These are phyloP conservation scores for Xiphias gladius DNA, from an alignment of 2,113 vertebrate genomes.

Conservation along the genomic window DNA sequence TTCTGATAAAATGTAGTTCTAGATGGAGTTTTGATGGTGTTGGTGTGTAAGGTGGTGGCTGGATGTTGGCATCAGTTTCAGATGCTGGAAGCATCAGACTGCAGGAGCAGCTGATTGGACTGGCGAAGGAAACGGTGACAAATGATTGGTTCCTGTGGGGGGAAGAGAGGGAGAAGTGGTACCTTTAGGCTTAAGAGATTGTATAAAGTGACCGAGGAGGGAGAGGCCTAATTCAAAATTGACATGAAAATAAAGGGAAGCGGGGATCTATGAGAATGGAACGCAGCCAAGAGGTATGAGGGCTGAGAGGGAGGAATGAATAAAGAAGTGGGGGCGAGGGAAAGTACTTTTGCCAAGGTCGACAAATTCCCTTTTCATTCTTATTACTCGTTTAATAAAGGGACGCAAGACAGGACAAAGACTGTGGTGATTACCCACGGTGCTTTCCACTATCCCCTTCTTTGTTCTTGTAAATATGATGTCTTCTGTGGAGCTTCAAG, in stretches of 20 bases:
- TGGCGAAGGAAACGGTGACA: not conserved
- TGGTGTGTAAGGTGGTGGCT: not conserved
- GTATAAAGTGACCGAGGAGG: slow-evolving; percentile 28
- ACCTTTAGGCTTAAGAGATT: slow-evolving; percentile 30
- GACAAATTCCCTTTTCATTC: slow-evolving; percentile 37
- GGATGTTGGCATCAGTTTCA: not conserved
- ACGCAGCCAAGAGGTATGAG: slow-evolving; percentile 5
- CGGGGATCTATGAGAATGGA: slow-evolving; percentile 28
- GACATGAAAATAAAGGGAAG: slow-evolving; percentile 40
- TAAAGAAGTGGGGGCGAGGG: not conserved
- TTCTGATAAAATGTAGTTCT: not conserved
- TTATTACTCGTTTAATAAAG: slow-evolving; percentile 14
- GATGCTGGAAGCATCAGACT: not conserved
- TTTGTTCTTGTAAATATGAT: not conserved
- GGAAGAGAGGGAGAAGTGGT: slow-evolving; percentile 24
- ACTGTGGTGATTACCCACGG: not conserved
- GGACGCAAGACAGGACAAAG: slow-evolving; percentile 15
- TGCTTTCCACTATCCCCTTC: slow-evolving; percentile 7
- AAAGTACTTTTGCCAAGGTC: slow-evolving; percentile 19
- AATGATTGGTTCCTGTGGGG: slow-evolving; percentile 29
- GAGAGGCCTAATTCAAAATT: slow-evolving; percentile 35
- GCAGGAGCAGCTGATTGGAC: slow-evolving; percentile 28
- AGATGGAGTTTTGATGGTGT: not conserved
- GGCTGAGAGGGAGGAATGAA: slow-evolving; percentile 8
- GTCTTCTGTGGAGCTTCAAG: not conserved